phyloP scores from a whole-genome alignment of 2,888 invertebrate species.

The Liopterus haemorrhoidalis region DNA sequence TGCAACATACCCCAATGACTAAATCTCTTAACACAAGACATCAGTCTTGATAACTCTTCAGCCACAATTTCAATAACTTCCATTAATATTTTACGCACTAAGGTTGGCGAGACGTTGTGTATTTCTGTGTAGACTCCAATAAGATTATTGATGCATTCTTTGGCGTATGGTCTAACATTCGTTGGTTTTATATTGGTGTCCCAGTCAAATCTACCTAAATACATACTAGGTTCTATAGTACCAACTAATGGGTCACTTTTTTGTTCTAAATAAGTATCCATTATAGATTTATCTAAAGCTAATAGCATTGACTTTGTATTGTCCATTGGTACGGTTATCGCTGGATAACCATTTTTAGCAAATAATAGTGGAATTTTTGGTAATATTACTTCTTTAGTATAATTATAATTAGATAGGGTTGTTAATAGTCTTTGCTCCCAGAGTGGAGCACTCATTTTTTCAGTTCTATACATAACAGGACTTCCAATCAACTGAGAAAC shows the following conservation, averaged over 20 bases:
- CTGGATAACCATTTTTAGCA: conserved; percentile 65
- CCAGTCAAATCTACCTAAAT: conserved; percentile 83
- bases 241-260: conserved; percentile 92
- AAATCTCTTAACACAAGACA: conserved; percentile 69
- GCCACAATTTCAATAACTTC: conserved; percentile 86
- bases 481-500: conserved; percentile 62
- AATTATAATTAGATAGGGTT: conserved; percentile 82
- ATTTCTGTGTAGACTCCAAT: conserved; percentile 74
- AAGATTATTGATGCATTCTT: conserved; percentile 77
- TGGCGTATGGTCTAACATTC: conserved; percentile 81
- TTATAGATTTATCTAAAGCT: conserved; percentile 56
- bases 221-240: conserved; percentile 95
- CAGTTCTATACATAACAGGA: conserved; percentile 45
- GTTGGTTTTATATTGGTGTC: conserved; percentile 67
- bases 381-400: conserved; percentile 69
- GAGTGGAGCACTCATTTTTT: conserved; percentile 43
- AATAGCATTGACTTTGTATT: conserved; percentile 60
- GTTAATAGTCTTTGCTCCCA: conserved; percentile 80
- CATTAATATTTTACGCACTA: conserved; percentile 65
- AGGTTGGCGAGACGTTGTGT: conserved; percentile 68
- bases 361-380: conserved; percentile 65
- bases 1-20: conserved; percentile 67
- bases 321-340: conserved; percentile 64
- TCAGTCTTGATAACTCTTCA: conserved; percentile 84
- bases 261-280: conserved; percentile 80